Base-by-base conservation (phyloP, 2,888 invertebrate species). In the Lasioglossum malachurum region DNA sequence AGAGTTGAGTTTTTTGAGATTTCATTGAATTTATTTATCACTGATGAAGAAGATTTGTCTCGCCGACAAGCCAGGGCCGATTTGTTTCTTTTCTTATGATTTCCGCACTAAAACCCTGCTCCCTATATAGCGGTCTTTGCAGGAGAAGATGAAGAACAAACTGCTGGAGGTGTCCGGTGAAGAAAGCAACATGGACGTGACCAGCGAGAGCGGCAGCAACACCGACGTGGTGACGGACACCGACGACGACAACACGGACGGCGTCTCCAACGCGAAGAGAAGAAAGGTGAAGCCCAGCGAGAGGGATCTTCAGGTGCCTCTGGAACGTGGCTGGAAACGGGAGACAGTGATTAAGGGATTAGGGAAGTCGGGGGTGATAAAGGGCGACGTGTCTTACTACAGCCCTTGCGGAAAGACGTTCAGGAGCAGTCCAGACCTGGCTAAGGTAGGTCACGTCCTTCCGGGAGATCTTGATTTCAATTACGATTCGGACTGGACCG, bases 351-450 rank as follows among this genome's bases (percentile, higher is more conserved):
- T 99, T 92, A 97, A 97, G 88, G 98, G 98, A 8, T 96, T 99
- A 14, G 98, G 98, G 10, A 97, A 98, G 90, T 97, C 97, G 92
- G 98, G 99, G 64, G 97, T 98, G 88, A 97, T 98, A 89, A 97
- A 98, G 91, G 99, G 99, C n/a, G 99, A 99, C 94, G 99, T 99
- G 73, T 97, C 97, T 83, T 99, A 99, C 95, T 97, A 97, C 88
- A 96, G 97, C 74, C 97, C 97, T 0, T 97, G 96, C 93, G 97
- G 97, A 64, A 96, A 96, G 92, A 96, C 96, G 83, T 96, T 97
- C 93, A 96, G 96, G 89, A 96, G 96, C 89, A 96, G 96, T 93
- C 96, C 96, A 7, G 97, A 97, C 94, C 96, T 97, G 73, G 93
- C 96, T 19, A 95, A 96, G 95, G 96, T 96, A 64, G 49, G 89